A percentile compares a stretch with the other conserved stretches of the same genome.
Evolutionary conservation across 2,113 vertebrate genomes (phyloP).

Genomic region (Grammomys surdaster): DNA sequence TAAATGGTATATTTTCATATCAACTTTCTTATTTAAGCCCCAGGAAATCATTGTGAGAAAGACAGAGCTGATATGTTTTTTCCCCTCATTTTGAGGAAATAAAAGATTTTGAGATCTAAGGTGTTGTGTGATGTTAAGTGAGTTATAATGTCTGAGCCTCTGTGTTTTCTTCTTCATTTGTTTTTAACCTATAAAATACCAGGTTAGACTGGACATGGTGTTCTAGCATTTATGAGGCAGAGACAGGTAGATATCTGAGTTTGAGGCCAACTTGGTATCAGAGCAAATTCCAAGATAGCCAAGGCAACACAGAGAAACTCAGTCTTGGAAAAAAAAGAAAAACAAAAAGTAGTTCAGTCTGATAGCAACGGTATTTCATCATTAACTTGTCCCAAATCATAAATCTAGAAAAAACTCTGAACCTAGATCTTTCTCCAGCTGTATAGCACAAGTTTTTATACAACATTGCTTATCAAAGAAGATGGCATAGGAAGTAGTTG

Average conservation of each 20-base stretch:
- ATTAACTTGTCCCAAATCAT: neutral
- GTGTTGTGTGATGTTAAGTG: neutral
- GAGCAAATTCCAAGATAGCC: neutral
- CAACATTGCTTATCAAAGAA: neutral
- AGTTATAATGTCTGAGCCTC: neutral
- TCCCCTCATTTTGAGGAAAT: slow-evolving; percentile 32
- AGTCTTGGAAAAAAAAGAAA: neutral
- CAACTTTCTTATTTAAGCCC: neutral
- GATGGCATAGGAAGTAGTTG: neutral
- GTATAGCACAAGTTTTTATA: neutral
- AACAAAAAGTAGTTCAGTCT: neutral
- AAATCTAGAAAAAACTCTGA: slow-evolving; percentile 1
- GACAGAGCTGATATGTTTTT: neutral
- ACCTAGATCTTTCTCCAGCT: neutral
- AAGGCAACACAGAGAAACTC: neutral
- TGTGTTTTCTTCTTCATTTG: neutral
- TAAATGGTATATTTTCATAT: neutral
- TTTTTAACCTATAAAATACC: slow-evolving; percentile 16
- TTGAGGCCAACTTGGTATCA: neutral
- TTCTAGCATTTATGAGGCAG: neutral
- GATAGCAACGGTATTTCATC: neutral
- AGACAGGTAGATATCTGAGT: neutral
- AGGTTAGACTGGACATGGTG: neutral
- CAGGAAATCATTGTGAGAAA: neutral
- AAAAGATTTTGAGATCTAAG: neutral